A percentile compares a stretch with the other conserved stretches of the same genome.
These are phyloP conservation scores for Crocodylus rhombifer DNA, from an alignment of 2,797 vertebrate genomes.

Conservation along the genomic window DNA sequence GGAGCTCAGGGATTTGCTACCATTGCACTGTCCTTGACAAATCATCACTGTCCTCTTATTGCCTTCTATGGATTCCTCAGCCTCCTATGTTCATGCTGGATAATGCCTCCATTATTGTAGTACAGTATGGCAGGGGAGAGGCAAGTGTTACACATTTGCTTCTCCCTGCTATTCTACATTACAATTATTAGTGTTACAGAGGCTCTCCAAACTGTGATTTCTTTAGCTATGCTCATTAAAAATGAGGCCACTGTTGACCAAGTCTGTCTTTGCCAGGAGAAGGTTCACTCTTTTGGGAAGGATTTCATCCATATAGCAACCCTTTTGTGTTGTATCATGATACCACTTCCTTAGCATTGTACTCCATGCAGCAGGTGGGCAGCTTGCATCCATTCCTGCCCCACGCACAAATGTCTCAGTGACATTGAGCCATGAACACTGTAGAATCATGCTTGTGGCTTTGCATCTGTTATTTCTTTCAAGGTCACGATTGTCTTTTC, in stretches of 20 bases:
- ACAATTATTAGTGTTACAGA: not conserved
- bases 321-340: not conserved
- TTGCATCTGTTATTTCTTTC: not conserved
- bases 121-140: not conserved
- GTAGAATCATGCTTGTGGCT: too few relatives aligned
- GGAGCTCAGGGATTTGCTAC: slow-evolving; percentile 45
- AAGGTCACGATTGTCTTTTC: not conserved
- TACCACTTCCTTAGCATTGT: too few relatives aligned
- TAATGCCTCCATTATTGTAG: not conserved
- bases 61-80: not conserved
- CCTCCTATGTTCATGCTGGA: not conserved
- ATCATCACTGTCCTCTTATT: not conserved
- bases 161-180: too few relatives aligned
- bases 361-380: too few relatives aligned
- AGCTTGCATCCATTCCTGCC: too few relatives aligned
- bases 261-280: not conserved
- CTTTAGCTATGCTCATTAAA: not conserved
- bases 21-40: slow-evolving; percentile 63
- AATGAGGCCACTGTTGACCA: not conserved
- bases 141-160: not conserved
- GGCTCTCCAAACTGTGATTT: slow-evolving; percentile 7
- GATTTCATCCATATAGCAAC: not conserved
- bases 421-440: too few relatives aligned
- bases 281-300: not conserved
- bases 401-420: too few relatives aligned